Base-by-base conservation (phyloP, 2,888 invertebrate species). In the Ormyrus nitidulus region DNA sequence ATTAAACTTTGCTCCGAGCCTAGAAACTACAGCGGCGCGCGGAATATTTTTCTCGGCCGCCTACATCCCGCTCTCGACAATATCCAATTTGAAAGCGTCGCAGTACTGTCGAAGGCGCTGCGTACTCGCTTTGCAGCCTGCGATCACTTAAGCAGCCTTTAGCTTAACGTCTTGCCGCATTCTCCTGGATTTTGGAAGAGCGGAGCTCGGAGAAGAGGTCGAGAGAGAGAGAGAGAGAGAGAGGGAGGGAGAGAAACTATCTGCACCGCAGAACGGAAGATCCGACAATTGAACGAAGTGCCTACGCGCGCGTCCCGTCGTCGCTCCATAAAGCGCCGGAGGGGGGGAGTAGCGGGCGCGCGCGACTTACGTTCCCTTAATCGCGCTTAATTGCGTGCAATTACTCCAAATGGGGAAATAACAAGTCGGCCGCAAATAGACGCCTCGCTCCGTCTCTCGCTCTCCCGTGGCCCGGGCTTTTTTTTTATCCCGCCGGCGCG, bases 371-470 rank as follows among this genome's bases (percentile, higher is more conserved):
- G 65, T 66, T 84, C 84, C 84, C 87, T 87, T 88, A 88, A 87
- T 87, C 87, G 86, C 84, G 84, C 86, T 88, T 88, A 89, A 89
- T 89, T 87, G 86, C 86, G 85, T 84, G 86, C 87, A 88, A 88
- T 89, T 89, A 88, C 86, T 86, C 84, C 86, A 88, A 89, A 89
- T 88, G 88, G 86, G 86, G 86, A 87, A 89, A 88, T 88, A 88
- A 88, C 87, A 86, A 88, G 87, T 86, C 84, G 84, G 83, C 78
- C 79, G 83, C 83, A 83, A 83, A 77, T 82, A 72, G 83, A 83
- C 82, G 13, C 66, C 54, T 9, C 49, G 6, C 8, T 5, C 46
- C 34, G 10, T 62, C 71, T 64, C 53, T 13, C 49, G n/a, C 48
- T 46, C 48, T 46, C 61, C 19, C 62, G 13, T 74, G 69, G 19